phyloP scores from a whole-genome alignment of 2,797 vertebrate species.

The Parauchenoglanis ngamensis region DNA sequence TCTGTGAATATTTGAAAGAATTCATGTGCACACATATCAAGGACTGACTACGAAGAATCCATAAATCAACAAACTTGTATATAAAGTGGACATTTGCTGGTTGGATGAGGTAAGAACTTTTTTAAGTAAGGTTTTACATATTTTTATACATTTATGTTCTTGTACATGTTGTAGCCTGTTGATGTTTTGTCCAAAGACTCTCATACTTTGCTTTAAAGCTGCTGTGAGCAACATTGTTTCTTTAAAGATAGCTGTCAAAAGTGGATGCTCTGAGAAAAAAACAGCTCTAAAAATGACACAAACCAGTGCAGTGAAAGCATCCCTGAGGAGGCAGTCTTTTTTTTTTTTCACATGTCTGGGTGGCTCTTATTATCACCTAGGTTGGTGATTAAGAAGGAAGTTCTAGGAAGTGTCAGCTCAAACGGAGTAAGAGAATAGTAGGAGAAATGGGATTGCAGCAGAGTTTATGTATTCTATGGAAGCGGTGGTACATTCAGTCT shows the following conservation, averaged over 20 bases:
- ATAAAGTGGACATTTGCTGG: conserved; percentile 65
- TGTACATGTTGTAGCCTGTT: conserved; percentile 40
- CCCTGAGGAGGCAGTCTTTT: not conserved
- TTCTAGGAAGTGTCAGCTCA: not conserved
- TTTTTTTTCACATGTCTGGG: not conserved
- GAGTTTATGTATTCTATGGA: not conserved
- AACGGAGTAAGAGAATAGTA: not conserved
- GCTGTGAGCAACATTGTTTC: not conserved
- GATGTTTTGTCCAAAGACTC: conserved; percentile 49
- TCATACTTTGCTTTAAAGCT: conserved; percentile 20
- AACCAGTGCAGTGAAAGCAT: not conserved
- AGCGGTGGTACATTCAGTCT: not conserved
- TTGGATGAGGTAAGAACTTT: conserved; percentile 67
- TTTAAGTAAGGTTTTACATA: conserved; percentile 73
- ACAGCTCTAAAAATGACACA: not conserved
- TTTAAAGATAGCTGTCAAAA: conserved; percentile 1
- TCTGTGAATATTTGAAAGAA: conserved; percentile 35
- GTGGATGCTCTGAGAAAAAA: not conserved
- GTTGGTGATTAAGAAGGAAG: not conserved
- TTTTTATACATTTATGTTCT: conserved; percentile 60
- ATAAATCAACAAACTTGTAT: conserved; percentile 66
- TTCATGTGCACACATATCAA: conserved; percentile 44
- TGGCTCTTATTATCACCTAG: not conserved
- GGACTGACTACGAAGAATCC: conserved; percentile 38
- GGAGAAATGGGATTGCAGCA: not conserved